Conservation (phyloP, 53 echinoderm and acorn worm genomes). For the Glandiceps talaboti region DNA sequence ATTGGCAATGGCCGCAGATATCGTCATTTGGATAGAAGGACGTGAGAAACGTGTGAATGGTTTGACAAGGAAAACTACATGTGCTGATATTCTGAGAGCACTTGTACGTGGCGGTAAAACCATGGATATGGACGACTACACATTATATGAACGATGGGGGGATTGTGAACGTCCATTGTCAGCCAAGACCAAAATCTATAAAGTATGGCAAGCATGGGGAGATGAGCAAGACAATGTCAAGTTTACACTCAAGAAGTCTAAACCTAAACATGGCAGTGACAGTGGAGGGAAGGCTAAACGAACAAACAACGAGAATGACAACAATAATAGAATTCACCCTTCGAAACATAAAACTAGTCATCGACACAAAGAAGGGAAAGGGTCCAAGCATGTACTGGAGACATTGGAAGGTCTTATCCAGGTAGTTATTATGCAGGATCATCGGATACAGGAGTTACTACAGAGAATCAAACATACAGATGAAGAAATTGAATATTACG, state of each 20-base stretch:
- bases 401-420: conserved; percentile 39
- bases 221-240: conserved; percentile 69
- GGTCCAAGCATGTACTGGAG: not conserved
- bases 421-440: conserved; percentile 55
- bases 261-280: not conserved
- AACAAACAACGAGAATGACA: conserved; percentile 1
- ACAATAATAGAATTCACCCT: not conserved
- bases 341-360: conserved; percentile 21
- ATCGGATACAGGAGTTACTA: conserved; percentile 54
- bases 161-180: conserved; percentile 78
- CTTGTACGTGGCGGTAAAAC: conserved; percentile 50
- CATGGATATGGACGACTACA: conserved; percentile 40
- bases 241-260: conserved; percentile 55
- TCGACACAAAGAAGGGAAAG: not conserved
- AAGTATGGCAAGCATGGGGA: conserved; percentile 94
- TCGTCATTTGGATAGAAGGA: conserved; percentile 83
- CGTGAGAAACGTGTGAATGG: conserved; percentile 67
- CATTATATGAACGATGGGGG: conserved; percentile 86
- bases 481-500: conserved; percentile 70
- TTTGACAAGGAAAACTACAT: conserved; percentile 62
- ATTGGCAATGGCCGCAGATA: conserved; percentile 52
- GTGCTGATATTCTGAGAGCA: conserved; percentile 55
- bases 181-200: conserved; percentile 67
- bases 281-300: conserved; percentile 11
- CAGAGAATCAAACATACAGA: conserved; percentile 62